These are phyloP conservation scores for Nasua narica DNA, from an alignment of 2,797 vertebrate genomes.

Conservation along the genomic window DNA sequence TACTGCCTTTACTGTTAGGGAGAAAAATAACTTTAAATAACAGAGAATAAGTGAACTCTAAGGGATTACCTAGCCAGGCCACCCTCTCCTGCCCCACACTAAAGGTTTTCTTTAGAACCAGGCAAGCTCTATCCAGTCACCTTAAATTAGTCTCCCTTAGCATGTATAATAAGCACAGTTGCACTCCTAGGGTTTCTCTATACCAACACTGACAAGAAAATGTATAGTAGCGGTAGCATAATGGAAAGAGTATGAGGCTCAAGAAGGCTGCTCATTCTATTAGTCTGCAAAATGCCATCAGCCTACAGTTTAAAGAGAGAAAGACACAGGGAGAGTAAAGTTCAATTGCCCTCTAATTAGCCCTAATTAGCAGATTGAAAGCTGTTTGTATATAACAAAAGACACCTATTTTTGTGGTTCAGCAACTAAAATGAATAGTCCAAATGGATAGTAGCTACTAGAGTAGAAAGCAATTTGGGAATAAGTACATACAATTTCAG, in stretches of 20 bases:
- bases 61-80: neutral
- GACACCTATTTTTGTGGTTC: conserved; percentile 36
- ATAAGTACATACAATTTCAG: neutral
- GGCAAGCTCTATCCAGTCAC: neutral
- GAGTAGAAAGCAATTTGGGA: conserved; percentile 16
- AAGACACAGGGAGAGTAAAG: conserved; percentile 37
- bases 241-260: neutral
- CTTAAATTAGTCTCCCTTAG: neutral
- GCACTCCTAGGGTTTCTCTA: neutral
- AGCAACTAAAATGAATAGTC: conserved; percentile 32
- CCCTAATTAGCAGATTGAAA: conserved; percentile 57
- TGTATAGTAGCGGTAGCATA: neutral
- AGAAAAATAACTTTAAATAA: neutral
- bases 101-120: neutral
- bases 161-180: neutral
- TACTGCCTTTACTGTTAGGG: neutral
- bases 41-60: neutral
- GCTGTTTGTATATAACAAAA: conserved; percentile 45
- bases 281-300: conserved; percentile 47
- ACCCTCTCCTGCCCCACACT: neutral
- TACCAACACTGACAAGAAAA: neutral
- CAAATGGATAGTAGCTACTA: neutral
- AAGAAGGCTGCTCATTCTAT: neutral
- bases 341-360: conserved; percentile 65
- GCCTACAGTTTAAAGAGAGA: conserved; percentile 40